Conservation (phyloP, 2,888 invertebrate genomes). For the Calliphora vomitoria region DNA sequence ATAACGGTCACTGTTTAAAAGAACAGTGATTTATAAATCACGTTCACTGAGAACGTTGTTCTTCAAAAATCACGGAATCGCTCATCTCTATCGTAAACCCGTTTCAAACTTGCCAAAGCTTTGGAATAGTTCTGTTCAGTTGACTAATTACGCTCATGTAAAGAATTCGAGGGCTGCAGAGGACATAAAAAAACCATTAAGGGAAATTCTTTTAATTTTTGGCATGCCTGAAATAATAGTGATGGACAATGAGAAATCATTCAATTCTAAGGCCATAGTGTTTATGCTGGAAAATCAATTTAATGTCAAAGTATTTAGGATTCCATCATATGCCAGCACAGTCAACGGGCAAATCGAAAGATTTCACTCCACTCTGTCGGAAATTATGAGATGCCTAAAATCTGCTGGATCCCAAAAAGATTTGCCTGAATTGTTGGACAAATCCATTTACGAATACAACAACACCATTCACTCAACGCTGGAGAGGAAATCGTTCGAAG, state of each 20-base stretch:
- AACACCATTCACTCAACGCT: slow-evolving; percentile 66
- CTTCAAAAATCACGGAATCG: no score
- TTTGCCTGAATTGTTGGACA: slow-evolving; percentile 30
- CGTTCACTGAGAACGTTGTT: no score
- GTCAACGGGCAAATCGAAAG: slow-evolving; percentile 19
- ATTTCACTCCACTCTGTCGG: slow-evolving; percentile 70
- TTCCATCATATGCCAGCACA: slow-evolving; percentile 51
- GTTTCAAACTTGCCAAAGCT: no score
- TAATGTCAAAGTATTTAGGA: slow-evolving; percentile 43
- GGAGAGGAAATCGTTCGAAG: slow-evolving; percentile 68
- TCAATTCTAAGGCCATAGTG: slow-evolving; percentile 64
- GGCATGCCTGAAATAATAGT: slow-evolving; percentile 67
- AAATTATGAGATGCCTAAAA: slow-evolving; percentile 72
- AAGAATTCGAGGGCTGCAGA: slow-evolving; percentile 43
- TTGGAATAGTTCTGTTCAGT: not conserved
- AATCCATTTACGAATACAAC: slow-evolving; percentile 67
- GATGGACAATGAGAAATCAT: slow-evolving; percentile 73
- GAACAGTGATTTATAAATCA: no score
- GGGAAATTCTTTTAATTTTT: slow-evolving; percentile 63
- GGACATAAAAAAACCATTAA: slow-evolving; percentile 34
- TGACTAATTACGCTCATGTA: slow-evolving; percentile 43
- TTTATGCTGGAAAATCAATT: slow-evolving; percentile 57
- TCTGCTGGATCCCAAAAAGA: not conserved
- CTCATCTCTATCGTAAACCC: no score
- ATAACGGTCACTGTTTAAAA: no score